Evolutionary conservation across 2,797 vertebrate species (phyloP).

Genomic region (Numenius phaeopus): DNA sequence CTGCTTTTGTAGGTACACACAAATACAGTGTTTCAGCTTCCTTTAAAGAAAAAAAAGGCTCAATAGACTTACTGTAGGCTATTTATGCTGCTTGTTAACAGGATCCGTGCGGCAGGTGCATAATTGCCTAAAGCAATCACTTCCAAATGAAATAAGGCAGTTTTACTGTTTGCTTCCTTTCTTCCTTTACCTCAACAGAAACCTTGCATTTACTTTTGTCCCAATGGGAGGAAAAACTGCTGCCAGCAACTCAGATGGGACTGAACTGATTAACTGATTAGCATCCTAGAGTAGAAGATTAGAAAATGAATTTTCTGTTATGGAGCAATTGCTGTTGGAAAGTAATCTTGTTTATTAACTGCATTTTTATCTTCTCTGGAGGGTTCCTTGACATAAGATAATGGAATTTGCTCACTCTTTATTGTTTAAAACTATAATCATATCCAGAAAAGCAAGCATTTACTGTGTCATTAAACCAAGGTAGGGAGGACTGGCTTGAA

Average conservation of each 20-base stretch:
- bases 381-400: constrained; percentile 44
- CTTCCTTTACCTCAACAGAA: not conserved
- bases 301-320: constrained; percentile 49
- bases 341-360: constrained; percentile 53
- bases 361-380: constrained; percentile 47
- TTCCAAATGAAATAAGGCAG: not conserved
- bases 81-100: not conserved
- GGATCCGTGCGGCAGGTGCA: not conserved
- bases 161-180: not conserved
- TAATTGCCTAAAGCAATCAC: not conserved
- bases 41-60: not conserved
- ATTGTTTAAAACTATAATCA: constrained; percentile 48
- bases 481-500: not conserved
- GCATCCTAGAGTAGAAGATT: constrained; percentile 35
- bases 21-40: not conserved
- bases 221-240: constrained; percentile 6
- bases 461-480: constrained; percentile 40
- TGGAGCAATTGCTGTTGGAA: constrained; percentile 47
- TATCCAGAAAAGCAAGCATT: constrained; percentile 36
- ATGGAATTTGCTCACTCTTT: constrained; percentile 38
- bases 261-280: constrained; percentile 53
- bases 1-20: not conserved
- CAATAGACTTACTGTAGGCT: not conserved
- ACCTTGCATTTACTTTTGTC: not conserved
- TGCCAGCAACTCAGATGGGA: not conserved